A percentile compares a stretch with the other conserved stretches of the same genome.
phyloP scores from a whole-genome alignment of 2,797 vertebrate genomes.

The Clarias laeviceps region DNA sequence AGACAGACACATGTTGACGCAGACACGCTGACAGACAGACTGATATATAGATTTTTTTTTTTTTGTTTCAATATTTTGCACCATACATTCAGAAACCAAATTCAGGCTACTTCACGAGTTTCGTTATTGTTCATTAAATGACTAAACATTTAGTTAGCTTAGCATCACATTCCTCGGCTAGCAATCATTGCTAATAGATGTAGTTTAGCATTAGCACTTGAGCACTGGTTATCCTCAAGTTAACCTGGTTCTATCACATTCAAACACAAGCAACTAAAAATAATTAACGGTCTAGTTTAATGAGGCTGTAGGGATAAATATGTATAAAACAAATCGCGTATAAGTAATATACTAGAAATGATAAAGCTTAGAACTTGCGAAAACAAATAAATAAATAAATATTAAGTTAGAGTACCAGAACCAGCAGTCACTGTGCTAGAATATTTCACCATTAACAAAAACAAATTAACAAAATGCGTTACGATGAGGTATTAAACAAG shows the following conservation, averaged over 20 bases:
- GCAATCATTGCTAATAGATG: constrained; percentile 6
- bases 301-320: too few relatives aligned
- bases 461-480: too few relatives aligned
- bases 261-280: too few relatives aligned
- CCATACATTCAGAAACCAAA: background rate
- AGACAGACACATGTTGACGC: too few relatives aligned
- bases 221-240: background rate
- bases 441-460: constrained; percentile 28
- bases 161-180: background rate
- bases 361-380: background rate
- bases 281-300: background rate
- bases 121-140: background rate
- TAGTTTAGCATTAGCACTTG: constrained; percentile 6
- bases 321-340: too few relatives aligned
- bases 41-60: too few relatives aligned
- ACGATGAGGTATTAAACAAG: too few relatives aligned
- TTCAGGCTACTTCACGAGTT: background rate
- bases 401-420: constrained; percentile 6
- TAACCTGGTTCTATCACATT: background rate
- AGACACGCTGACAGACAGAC: too few relatives aligned
- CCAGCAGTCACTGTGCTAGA: constrained; percentile 46
- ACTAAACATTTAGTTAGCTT: background rate
- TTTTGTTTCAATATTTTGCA: background rate
- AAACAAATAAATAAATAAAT: background rate
- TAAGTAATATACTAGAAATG: background rate